Evolutionary conservation across 2,888 invertebrate genomes (phyloP).

Genomic region (Trilocha varians): DNA sequence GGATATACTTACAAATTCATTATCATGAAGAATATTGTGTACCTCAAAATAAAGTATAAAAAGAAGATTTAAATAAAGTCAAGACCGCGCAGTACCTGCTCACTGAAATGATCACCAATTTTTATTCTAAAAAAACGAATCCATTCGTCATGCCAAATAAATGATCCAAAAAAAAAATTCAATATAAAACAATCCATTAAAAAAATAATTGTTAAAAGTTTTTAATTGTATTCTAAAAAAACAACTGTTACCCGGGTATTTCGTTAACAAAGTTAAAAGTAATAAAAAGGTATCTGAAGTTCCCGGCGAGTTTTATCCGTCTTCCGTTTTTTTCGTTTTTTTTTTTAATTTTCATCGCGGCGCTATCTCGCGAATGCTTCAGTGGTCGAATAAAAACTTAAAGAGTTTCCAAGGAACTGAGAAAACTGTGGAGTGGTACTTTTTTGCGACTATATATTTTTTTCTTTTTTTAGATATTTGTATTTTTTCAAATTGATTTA

Average conservation of each 20-base stretch:
- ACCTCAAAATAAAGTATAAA: too few relatives aligned
- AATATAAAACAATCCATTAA: background rate
- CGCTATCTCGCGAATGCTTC: conserved; percentile 72
- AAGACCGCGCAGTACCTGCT: too few relatives aligned
- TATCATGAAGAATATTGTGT: too few relatives aligned
- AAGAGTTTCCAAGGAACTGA: conserved; percentile 56
- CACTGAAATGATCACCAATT: too few relatives aligned
- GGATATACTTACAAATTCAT: too few relatives aligned
- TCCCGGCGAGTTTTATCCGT: conserved; percentile 28
- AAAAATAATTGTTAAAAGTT: conserved; percentile 10
- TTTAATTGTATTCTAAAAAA: conserved; percentile 30
- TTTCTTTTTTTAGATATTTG: too few relatives aligned
- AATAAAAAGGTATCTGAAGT: conserved; percentile 20
- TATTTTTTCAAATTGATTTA: too few relatives aligned
- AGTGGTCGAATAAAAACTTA: conserved; percentile 74
- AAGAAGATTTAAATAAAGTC: too few relatives aligned
- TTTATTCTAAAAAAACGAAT: too few relatives aligned
- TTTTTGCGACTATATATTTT: too few relatives aligned
- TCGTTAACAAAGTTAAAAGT: conserved; percentile 8
- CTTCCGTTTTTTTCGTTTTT: conserved; percentile 23
- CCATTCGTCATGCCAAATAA: too few relatives aligned
- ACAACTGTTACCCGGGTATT: conserved; percentile 19
- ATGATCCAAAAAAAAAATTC: background rate
- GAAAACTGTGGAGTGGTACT: conserved; percentile 13
- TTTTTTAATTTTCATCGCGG: conserved; percentile 69